Base-by-base conservation (phyloP, 1,140 invertebrate genomes). In the Stratiolaelaps scimitus region DNA sequence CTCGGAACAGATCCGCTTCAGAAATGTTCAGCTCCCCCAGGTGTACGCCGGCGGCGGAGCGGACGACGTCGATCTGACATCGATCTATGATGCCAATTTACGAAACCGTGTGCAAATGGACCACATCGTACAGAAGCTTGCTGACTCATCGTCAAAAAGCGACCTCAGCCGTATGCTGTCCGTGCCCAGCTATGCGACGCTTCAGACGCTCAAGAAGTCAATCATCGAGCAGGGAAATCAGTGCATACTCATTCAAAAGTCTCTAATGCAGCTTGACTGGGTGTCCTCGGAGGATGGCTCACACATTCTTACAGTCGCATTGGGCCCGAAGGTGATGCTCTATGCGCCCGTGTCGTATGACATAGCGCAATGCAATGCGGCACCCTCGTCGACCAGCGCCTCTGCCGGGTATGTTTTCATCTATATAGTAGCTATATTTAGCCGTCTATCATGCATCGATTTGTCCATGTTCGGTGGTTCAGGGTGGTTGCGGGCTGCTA, bases 231-330 rank as follows among this genome's bases (percentile, higher is more conserved):
- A 89, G 73, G 88, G 88, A 0, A 91, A 91, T 72, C 89, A 88
- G 0, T 91, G 87, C 72, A 86, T 87, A 0, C 72, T 91, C 1
- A 89, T 87, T 0, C 79, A 80, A 69, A 80, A 80, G 70, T 80
- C 80, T 65, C 70, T 80, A 20, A 89, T 98, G 1, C 91, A 95
- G 73, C 76, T 99, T 34, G 95, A 98, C 77, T 99, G 95, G 95
- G 93, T 97, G 2, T 96, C 93, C 0, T 94, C 94, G 70, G 94
- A 98, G 74, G 94, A 99, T 77, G 95, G 95, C 1, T 92, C 91
- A 0, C 94, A 98, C 76, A 92, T 98, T 70, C 77, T 99, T 7
- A 98, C 95, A 0, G 91, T 98, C 0, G 92, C 87, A 0, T 89
- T 98, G 56, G 92, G 92, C 1, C 91, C 90, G 64, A 92, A 95